Evolutionary conservation across 2,797 vertebrate genomes (phyloP).

Genomic region (Menidia menidia): DNA sequence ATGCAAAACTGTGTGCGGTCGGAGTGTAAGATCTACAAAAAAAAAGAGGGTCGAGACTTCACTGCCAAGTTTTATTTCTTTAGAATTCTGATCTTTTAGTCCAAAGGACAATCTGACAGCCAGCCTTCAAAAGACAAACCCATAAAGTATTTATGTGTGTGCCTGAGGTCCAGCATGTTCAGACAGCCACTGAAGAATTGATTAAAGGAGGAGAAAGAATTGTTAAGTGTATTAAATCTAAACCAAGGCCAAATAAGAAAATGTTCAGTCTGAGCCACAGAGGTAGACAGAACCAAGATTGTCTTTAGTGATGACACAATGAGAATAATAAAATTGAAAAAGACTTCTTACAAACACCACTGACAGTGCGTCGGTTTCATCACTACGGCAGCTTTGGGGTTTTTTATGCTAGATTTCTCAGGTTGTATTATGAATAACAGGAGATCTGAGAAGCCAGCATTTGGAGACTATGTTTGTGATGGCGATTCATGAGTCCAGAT

Average conservation of each 20-base stretch:
- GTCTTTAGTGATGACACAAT: slow-evolving; percentile 72
- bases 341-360: slow-evolving; percentile 53
- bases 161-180: slow-evolving; percentile 80
- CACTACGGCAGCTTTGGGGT: slow-evolving; percentile 16
- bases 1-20: slow-evolving; percentile 38
- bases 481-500: background rate
- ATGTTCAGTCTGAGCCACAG: slow-evolving; percentile 48
- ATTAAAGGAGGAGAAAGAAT: slow-evolving; percentile 83
- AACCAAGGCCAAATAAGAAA: slow-evolving; percentile 77
- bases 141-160: slow-evolving; percentile 82
- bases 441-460: background rate
- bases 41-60: slow-evolving; percentile 60
- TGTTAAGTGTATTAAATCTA: slow-evolving; percentile 80
- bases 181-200: slow-evolving; percentile 84
- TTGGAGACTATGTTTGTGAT: background rate
- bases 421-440: background rate
- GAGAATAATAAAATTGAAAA: slow-evolving; percentile 52
- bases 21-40: slow-evolving; percentile 50
- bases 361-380: slow-evolving; percentile 56
- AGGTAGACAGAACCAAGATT: slow-evolving; percentile 61
- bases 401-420: background rate
- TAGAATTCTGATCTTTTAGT: slow-evolving; percentile 72
- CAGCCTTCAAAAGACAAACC: slow-evolving; percentile 84
- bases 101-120: slow-evolving; percentile 81
- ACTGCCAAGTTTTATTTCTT: slow-evolving; percentile 67